Conservation (phyloP, 2,113 vertebrate species). For the Geococcyx californianus region DNA sequence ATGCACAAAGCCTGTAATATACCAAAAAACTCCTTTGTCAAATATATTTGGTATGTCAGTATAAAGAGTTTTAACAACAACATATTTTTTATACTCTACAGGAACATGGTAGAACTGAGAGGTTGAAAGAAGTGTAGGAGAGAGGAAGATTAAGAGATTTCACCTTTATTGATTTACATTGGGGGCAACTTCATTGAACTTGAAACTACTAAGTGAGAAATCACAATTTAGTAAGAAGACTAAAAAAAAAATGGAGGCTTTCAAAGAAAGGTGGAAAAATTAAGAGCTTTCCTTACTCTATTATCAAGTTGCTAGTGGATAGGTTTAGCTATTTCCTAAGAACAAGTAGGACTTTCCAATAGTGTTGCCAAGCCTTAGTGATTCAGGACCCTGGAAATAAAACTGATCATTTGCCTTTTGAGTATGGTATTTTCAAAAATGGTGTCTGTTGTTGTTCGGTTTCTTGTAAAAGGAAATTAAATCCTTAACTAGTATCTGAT, state of each 20-base stretch:
- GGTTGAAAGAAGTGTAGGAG: not conserved
- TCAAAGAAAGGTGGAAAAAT: not conserved
- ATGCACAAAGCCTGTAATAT: not conserved
- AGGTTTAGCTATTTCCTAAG: not conserved
- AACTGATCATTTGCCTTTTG: not conserved
- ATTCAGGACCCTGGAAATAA: not conserved
- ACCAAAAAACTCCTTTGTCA: not conserved
- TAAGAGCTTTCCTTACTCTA: not conserved
- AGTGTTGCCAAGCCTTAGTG: not conserved
- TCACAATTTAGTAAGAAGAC: not conserved
- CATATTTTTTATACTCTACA: not conserved
- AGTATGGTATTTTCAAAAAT: not conserved
- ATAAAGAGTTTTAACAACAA: not conserved
- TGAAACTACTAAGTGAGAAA: not conserved
- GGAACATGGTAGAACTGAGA: not conserved
- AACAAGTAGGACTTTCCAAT: not conserved
- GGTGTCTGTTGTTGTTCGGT: not conserved
- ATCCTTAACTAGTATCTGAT: not conserved
- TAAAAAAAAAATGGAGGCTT: not conserved
- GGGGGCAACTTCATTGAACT: not conserved
- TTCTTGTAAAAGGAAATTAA: not conserved
- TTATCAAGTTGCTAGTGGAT: not conserved
- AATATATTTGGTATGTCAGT: not conserved
- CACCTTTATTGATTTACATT: accelerated
- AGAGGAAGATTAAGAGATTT: not conserved